These are phyloP conservation scores for Ctenosaura bakeri DNA, from an alignment of 2,797 vertebrate genomes.

Conservation along the genomic window DNA sequence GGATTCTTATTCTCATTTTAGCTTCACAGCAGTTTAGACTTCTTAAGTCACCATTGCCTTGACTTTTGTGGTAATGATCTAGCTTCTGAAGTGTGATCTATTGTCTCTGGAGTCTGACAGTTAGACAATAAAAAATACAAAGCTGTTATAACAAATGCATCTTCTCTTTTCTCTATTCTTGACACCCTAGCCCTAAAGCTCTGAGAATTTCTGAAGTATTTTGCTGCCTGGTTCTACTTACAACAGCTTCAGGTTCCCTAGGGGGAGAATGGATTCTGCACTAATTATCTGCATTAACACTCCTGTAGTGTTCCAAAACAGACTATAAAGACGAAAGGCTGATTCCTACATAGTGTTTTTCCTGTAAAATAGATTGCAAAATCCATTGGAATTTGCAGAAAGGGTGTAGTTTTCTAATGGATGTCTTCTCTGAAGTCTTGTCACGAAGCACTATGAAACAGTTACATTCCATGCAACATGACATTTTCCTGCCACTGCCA, in stretches of 20 bases:
- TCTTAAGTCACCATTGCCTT: conserved; percentile 29
- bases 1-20: conserved; percentile 29
- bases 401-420: not conserved
- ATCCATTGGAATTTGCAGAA: not conserved
- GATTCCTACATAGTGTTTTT: not conserved
- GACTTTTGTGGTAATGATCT: conserved; percentile 21
- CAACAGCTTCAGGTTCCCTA: not conserved
- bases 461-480: not conserved
- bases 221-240: not conserved
- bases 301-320: not conserved
- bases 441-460: not conserved
- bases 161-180: not conserved
- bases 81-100: conserved; percentile 23
- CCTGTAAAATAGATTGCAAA: not conserved
- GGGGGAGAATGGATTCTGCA: not conserved
- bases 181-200: not conserved
- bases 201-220: not conserved
- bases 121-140: conserved; percentile 17
- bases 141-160: not conserved
- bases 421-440: not conserved
- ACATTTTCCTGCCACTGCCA: not conserved
- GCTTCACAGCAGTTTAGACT: conserved; percentile 26
- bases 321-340: not conserved
- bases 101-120: conserved; percentile 21
- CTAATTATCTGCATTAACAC: conserved; percentile 14